Conservation (phyloP, 2,888 invertebrate species). For the Ramazzottius varieornatus region DNA sequence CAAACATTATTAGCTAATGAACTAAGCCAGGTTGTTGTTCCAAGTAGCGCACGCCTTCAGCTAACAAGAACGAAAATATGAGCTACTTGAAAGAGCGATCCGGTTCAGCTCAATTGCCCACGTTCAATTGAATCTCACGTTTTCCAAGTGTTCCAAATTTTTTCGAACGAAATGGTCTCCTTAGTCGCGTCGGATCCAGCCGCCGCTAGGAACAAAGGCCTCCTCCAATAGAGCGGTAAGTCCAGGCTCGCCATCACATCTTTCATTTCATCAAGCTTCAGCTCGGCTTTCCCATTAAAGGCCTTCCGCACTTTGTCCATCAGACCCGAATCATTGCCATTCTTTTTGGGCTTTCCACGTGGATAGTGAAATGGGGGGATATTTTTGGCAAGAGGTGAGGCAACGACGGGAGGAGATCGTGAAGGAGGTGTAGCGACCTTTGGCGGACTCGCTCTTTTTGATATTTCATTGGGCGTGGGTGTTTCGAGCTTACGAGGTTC, state of each 20-base stretch:
- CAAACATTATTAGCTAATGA: too few species aligned
- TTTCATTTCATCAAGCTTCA: background rate
- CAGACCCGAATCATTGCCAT: background rate
- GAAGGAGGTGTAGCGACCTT: background rate
- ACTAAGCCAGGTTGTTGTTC: too few species aligned
- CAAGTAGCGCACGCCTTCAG: too few species aligned
- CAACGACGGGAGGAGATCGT: background rate
- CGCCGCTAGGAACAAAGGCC: constrained; percentile 65
- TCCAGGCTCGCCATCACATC: constrained; percentile 23
- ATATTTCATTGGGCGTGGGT: background rate
- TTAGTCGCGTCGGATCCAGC: constrained; percentile 35
- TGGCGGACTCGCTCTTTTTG: background rate
- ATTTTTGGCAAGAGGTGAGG: background rate
- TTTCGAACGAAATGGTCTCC: constrained; percentile 46
- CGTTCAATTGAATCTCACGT: too few species aligned
- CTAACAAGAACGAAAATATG: too few species aligned
- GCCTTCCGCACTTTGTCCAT: background rate
- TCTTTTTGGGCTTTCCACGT: background rate
- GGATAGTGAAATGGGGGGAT: background rate
- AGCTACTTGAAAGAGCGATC: too few species aligned
- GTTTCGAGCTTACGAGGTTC: background rate
- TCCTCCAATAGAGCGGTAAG: constrained; percentile 85
- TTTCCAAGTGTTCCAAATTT: constrained; percentile 71
- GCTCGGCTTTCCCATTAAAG: background rate
- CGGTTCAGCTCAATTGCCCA: too few species aligned